Evolutionary conservation across 2,113 vertebrate genomes (phyloP).

Genomic region (Mirounga angustirostris): DNA sequence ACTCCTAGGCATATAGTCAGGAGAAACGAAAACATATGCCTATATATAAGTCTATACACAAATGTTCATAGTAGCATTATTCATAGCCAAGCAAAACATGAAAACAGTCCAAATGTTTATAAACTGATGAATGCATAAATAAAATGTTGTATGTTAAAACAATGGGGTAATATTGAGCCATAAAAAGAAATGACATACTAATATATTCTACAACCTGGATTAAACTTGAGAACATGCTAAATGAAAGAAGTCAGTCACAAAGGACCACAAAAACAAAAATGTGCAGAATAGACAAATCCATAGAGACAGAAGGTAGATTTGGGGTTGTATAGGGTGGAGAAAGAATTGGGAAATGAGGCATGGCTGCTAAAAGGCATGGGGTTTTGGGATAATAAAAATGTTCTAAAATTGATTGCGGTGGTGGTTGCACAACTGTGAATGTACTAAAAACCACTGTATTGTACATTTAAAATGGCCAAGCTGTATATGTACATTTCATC

Average conservation of each 20-base stretch:
- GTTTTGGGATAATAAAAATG: not conserved
- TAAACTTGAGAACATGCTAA: not conserved
- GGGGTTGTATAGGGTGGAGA: not conserved
- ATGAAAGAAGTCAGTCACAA: not conserved
- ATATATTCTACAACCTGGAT: not conserved
- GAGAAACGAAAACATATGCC: not conserved
- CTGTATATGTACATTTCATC: not conserved
- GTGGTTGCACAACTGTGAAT: not conserved
- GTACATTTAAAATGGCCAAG: not conserved
- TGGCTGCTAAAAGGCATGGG: not conserved
- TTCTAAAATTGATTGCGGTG: not conserved
- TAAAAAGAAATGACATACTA: not conserved
- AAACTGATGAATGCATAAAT: not conserved
- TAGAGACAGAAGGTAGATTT: not conserved
- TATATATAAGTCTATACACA: not conserved
- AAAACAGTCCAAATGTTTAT: not conserved
- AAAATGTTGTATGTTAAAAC: not conserved
- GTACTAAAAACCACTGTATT: not conserved
- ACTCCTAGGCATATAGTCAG: not conserved
- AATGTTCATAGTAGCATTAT: not conserved
- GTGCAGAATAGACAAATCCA: not conserved
- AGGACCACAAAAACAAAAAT: not conserved
- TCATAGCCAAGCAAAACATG: not conserved
- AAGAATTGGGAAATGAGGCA: not conserved
- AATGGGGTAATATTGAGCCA: not conserved